Conservation (phyloP, 1,140 invertebrate species). For the Zaprionus gabonicus region DNA sequence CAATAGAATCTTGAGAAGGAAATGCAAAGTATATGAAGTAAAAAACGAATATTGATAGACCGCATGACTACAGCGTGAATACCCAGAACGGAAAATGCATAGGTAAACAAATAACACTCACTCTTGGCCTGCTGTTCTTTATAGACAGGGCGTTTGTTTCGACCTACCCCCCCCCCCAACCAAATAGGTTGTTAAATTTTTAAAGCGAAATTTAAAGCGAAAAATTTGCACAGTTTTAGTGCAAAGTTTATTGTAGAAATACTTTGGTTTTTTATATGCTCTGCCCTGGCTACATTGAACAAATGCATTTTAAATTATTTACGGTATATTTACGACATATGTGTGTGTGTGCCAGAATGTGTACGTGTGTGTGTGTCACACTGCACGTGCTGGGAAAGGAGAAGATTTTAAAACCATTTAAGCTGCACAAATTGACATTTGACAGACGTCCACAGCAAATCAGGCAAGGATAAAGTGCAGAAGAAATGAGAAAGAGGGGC, state of each 20-base stretch:
- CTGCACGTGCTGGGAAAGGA: slow-evolving; percentile 3
- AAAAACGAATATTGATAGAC: slow-evolving; percentile 20
- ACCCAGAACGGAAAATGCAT: background rate
- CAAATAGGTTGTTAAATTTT: background rate
- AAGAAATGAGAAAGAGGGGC: background rate
- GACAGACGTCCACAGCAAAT: slow-evolving; percentile 29
- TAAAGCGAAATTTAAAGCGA: background rate
- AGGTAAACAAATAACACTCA: background rate
- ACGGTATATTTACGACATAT: background rate
- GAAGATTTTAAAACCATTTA: slow-evolving; percentile 30
- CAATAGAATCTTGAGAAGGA: slow-evolving; percentile 30
- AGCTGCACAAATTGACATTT: slow-evolving; percentile 41
- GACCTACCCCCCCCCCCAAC: background rate
- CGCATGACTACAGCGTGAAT: slow-evolving; percentile 11
- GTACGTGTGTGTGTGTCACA: background rate
- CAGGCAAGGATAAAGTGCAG: slow-evolving; percentile 23
- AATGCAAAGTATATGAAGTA: slow-evolving; percentile 11
- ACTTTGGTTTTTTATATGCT: background rate
- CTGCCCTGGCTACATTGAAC: background rate
- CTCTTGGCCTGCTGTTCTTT: background rate
- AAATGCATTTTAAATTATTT: slow-evolving; percentile 6
- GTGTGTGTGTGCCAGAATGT: background rate
- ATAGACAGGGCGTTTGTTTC: background rate
- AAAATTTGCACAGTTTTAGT: background rate
- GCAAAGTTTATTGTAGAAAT: background rate